A percentile compares a stretch with the other conserved stretches of the same genome.
Evolutionary conservation across 1,140 invertebrate genomes (phyloP).

Genomic region (Helicorthomorpha holstii): DNA sequence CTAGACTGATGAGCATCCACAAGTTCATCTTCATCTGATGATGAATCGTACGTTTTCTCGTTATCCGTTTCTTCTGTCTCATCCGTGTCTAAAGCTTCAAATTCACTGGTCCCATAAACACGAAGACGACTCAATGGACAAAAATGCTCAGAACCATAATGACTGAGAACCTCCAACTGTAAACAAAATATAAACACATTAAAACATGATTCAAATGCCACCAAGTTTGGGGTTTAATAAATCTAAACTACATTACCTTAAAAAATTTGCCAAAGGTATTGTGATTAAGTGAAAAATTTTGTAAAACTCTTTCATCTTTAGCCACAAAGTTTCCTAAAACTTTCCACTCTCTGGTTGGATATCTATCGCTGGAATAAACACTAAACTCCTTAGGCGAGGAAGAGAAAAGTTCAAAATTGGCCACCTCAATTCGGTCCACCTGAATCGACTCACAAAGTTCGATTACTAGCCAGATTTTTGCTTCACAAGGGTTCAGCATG

Average conservation of each 20-base stretch:
- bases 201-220: neutral
- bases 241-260: slow-evolving; percentile 22
- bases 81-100: slow-evolving; percentile 43
- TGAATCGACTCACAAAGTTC: slow-evolving; percentile 96
- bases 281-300: slow-evolving; percentile 61
- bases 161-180: slow-evolving; percentile 65
- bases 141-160: slow-evolving; percentile 92
- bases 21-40: slow-evolving; percentile 21
- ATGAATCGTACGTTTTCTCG: neutral
- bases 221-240: neutral
- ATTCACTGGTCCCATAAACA: slow-evolving; percentile 79
- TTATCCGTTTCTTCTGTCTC: slow-evolving; percentile 7
- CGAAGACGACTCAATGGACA: slow-evolving; percentile 87
- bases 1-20: neutral
- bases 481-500: slow-evolving; percentile 88
- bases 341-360: slow-evolving; percentile 81
- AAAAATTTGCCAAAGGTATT: slow-evolving; percentile 87
- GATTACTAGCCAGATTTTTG: slow-evolving; percentile 82
- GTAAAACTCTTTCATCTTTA: slow-evolving; percentile 66
- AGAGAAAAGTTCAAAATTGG: slow-evolving; percentile 96
- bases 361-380: slow-evolving; percentile 67
- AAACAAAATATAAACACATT: slow-evolving; percentile 9
- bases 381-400: slow-evolving; percentile 80
- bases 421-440: slow-evolving; percentile 81
- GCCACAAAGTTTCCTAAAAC: slow-evolving; percentile 70